phyloP scores from a whole-genome alignment of 1,140 invertebrate genomes.

The Homalodisca vitripennis region DNA sequence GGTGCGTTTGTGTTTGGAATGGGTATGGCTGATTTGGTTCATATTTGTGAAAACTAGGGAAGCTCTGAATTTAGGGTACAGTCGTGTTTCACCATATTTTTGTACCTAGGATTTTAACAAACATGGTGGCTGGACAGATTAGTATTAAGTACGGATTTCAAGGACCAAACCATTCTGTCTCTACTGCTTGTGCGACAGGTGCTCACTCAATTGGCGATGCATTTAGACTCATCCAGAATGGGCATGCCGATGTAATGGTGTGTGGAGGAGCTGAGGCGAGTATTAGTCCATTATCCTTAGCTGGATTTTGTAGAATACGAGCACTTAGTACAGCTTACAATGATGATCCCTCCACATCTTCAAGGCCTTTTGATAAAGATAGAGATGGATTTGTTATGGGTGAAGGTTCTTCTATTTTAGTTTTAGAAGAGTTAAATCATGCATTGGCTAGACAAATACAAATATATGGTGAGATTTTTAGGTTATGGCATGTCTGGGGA shows the following conservation, averaged over 20 bases:
- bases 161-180: slow-evolving; percentile 96
- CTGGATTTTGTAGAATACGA: slow-evolving; percentile 79
- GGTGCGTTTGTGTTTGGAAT: slow-evolving; percentile 94
- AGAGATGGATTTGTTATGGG: slow-evolving; percentile 99
- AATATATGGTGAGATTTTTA: slow-evolving; percentile 91
- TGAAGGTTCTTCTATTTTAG: slow-evolving; percentile 87
- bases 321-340: slow-evolving; percentile 87
- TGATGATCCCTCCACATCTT: slow-evolving; percentile 72
- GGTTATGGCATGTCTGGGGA: slow-evolving; percentile 97
- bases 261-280: slow-evolving; percentile 92
- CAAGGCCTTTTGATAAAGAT: slow-evolving; percentile 89
- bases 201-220: slow-evolving; percentile 79
- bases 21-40: slow-evolving; percentile 93
- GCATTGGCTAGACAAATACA: slow-evolving; percentile 71
- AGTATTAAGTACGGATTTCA: slow-evolving; percentile 86
- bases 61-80: slow-evolving; percentile 75
- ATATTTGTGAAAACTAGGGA: slow-evolving; percentile 81
- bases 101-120: slow-evolving; percentile 90
- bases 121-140: slow-evolving; percentile 93
- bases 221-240: slow-evolving; percentile 77
- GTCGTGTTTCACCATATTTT: slow-evolving; percentile 93
- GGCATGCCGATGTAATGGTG: slow-evolving; percentile 90
- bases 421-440: slow-evolving; percentile 90
- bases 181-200: slow-evolving; percentile 96
- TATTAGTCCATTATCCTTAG: slow-evolving; percentile 85